A percentile compares a stretch with the other conserved stretches of the same genome.
Conservation (phyloP, 2,797 vertebrate species). For the Gymnothorax javanicus region DNA sequence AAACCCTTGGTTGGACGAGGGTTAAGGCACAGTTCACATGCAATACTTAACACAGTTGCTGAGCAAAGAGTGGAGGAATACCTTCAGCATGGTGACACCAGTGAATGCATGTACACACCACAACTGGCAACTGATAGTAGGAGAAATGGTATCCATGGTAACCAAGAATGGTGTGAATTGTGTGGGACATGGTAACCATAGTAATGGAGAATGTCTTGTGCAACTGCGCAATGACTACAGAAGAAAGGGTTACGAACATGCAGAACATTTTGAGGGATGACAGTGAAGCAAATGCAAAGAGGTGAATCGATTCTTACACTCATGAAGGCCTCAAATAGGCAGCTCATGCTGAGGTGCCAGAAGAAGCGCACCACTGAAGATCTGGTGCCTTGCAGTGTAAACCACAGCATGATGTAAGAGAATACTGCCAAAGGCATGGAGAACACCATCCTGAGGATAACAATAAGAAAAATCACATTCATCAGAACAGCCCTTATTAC, state of each 20-base stretch:
- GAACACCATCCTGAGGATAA: slow-evolving; percentile 61
- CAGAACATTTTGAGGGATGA: neutral
- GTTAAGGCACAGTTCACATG: neutral
- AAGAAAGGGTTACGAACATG: slow-evolving; percentile 10
- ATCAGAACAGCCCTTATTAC: slow-evolving; percentile 12
- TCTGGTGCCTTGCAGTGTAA: slow-evolving; percentile 53
- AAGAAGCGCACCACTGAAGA: slow-evolving; percentile 57
- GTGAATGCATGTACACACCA: slow-evolving; percentile 39
- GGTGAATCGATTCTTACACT: slow-evolving; percentile 61
- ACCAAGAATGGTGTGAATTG: slow-evolving; percentile 35
- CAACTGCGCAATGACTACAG: neutral
- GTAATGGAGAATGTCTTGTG: slow-evolving; percentile 27
- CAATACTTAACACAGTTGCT: neutral
- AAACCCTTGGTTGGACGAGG: too few relatives aligned
- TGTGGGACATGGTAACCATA: slow-evolving; percentile 43
- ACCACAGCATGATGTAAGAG: slow-evolving; percentile 71
- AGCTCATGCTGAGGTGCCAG: slow-evolving; percentile 70
- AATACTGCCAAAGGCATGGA: slow-evolving; percentile 68
- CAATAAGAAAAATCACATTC: slow-evolving; percentile 22
- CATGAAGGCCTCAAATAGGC: slow-evolving; percentile 77
- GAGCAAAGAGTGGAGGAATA: neutral
- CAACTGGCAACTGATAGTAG: slow-evolving; percentile 37
- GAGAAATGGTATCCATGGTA: slow-evolving; percentile 13
- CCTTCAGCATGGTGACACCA: slow-evolving; percentile 24
- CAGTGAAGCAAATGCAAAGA: neutral